These are phyloP conservation scores for Micronycteris hirsuta DNA, from an alignment of 2,113 vertebrate species.

Conservation along the genomic window DNA sequence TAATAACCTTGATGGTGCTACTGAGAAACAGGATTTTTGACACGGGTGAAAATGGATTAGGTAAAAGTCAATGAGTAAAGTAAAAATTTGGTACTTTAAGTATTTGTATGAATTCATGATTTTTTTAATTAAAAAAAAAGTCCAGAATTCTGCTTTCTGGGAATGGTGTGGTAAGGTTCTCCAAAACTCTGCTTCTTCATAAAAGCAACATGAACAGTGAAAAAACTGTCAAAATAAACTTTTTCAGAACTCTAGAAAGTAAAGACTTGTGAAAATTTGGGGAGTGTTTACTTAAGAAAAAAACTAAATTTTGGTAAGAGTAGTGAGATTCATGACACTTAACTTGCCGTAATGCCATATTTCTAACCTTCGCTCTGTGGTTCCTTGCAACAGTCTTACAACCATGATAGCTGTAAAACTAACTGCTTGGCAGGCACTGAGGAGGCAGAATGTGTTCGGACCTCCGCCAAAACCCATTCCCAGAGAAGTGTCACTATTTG, in stretches of 20 bases:
- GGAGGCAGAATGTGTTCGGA: neutral
- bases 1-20: neutral
- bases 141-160: neutral
- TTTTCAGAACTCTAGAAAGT: neutral
- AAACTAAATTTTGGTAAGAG: neutral
- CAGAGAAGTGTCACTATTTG: neutral
- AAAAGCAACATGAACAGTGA: neutral
- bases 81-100: neutral
- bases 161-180: neutral
- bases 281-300: neutral
- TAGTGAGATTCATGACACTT: neutral
- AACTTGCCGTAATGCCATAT: neutral
- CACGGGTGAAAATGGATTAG: neutral
- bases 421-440: neutral
- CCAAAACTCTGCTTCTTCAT: neutral
- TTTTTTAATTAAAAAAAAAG: neutral
- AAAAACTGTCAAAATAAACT: neutral
- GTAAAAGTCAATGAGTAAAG: neutral
- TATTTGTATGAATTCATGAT: no score
- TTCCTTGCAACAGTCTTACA: neutral
- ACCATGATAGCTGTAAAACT: neutral
- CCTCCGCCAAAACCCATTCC: neutral
- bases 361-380: neutral
- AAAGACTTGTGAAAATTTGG: neutral
- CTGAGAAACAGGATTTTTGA: neutral